Conservation (phyloP, 2,113 vertebrate species). For the Scytalopus superciliaris region DNA sequence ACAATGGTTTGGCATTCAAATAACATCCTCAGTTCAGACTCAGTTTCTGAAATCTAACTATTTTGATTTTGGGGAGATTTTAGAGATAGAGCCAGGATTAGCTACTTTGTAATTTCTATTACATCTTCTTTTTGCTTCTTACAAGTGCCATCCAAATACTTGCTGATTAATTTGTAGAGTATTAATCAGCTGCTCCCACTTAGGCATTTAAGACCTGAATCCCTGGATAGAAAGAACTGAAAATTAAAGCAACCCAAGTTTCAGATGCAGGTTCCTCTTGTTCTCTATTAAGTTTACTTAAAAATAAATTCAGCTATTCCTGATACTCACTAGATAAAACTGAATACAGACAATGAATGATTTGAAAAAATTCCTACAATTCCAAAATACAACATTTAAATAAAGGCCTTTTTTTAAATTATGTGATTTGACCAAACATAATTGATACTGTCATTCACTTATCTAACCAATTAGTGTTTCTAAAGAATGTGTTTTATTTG, state of each 20-base stretch:
- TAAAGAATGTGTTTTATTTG: slow-evolving; percentile 64
- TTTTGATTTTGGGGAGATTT: not conserved
- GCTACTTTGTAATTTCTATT: not conserved
- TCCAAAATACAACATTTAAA: slow-evolving; percentile 10
- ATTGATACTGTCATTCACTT: slow-evolving; percentile 45
- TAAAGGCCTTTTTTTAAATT: slow-evolving; percentile 22
- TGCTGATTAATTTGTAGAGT: not conserved
- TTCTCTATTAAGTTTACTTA: not conserved
- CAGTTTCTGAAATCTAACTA: not conserved
- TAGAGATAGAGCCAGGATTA: not conserved
- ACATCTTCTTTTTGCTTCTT: not conserved
- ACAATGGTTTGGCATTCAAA: not conserved
- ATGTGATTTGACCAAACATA: slow-evolving; percentile 11
- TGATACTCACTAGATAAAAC: not conserved
- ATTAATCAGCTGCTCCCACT: not conserved
- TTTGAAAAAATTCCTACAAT: not conserved
- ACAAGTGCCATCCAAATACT: not conserved
- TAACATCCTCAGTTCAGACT: not conserved
- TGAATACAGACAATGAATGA: not conserved
- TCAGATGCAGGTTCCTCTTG: not conserved
- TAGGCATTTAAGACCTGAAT: not conserved
- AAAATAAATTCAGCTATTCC: slow-evolving; percentile 4
- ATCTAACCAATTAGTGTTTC: slow-evolving; percentile 67
- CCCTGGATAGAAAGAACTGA: not conserved
- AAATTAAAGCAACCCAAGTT: not conserved